Conservation (phyloP, 2,888 invertebrate species). For the Polymixis lichenea region DNA sequence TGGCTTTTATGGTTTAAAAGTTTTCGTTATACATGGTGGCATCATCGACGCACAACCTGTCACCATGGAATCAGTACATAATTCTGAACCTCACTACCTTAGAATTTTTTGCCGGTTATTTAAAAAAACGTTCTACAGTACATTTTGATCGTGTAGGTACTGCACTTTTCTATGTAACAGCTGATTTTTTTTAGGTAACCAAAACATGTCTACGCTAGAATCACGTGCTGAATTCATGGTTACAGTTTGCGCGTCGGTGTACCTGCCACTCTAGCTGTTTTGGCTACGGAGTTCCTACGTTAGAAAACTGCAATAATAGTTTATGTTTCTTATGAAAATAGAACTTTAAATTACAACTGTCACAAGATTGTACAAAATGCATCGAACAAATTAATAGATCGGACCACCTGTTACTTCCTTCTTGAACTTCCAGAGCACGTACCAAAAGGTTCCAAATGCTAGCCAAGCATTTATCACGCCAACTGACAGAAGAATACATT, state of each 20-base stretch:
- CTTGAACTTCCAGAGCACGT: conserved; percentile 18
- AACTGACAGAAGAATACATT: conserved; percentile 56
- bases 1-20: not conserved
- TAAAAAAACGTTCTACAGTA: too few species aligned
- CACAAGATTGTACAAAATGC: conserved; percentile 2
- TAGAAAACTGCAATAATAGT: not conserved
- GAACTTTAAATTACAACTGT: not conserved
- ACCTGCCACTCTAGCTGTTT: not conserved
- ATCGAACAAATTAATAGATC: conserved; percentile 23
- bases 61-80: too few species aligned
- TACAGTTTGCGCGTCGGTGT: too few species aligned
- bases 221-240: too few species aligned
- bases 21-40: too few species aligned
- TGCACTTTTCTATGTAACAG: too few species aligned
- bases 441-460: conserved; percentile 25
- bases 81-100: too few species aligned
- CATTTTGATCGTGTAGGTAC: too few species aligned
- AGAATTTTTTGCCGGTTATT: too few species aligned
- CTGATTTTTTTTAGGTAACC: too few species aligned
- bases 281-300: not conserved
- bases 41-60: too few species aligned
- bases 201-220: too few species aligned
- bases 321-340: not conserved
- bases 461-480: conserved; percentile 59
- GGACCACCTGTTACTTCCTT: conserved; percentile 49